Conservation (phyloP, 2,797 vertebrate species). For the Microchirus variegatus region DNA sequence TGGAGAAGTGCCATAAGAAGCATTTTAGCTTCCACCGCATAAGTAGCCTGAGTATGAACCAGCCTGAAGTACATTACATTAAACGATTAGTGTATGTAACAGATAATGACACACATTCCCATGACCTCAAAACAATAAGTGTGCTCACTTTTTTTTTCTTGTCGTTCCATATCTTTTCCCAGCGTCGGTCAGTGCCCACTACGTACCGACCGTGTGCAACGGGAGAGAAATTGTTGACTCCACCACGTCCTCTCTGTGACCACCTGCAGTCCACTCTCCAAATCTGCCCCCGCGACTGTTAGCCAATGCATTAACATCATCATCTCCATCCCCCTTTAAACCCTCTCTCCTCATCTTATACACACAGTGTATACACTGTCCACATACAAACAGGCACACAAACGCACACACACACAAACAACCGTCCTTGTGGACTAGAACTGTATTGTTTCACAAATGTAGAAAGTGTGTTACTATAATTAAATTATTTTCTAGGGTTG, state of each 20-base stretch:
- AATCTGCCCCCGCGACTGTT: constrained; percentile 90
- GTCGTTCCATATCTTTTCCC: constrained; percentile 51
- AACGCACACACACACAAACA: constrained; percentile 36
- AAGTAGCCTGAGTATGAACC: too few relatives aligned
- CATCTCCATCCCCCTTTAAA: constrained; percentile 65
- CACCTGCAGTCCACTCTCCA: constrained; percentile 56
- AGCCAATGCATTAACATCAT: constrained; percentile 85
- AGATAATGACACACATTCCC: too few relatives aligned
- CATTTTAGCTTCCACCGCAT: too few relatives aligned
- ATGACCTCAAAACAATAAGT: not conserved
- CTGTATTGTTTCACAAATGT: constrained; percentile 87
- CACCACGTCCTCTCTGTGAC: constrained; percentile 98
- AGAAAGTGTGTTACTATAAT: constrained; percentile 93
- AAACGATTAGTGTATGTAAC: too few relatives aligned
- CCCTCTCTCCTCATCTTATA: constrained; percentile 25
- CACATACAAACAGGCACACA: constrained; percentile 11
- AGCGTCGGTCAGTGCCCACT: constrained; percentile 92
- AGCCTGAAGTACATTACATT: too few relatives aligned
- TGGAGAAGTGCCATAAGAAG: too few relatives aligned
- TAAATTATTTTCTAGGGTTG: constrained; percentile 99
- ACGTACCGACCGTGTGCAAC: constrained; percentile 94
- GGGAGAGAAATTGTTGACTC: constrained; percentile 98
- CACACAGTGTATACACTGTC: constrained; percentile 8
- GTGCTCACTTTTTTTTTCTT: not conserved
- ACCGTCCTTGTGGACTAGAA: constrained; percentile 74